phyloP scores from a whole-genome alignment of 2,888 invertebrate genomes.

The Liodrosophila aerea region DNA sequence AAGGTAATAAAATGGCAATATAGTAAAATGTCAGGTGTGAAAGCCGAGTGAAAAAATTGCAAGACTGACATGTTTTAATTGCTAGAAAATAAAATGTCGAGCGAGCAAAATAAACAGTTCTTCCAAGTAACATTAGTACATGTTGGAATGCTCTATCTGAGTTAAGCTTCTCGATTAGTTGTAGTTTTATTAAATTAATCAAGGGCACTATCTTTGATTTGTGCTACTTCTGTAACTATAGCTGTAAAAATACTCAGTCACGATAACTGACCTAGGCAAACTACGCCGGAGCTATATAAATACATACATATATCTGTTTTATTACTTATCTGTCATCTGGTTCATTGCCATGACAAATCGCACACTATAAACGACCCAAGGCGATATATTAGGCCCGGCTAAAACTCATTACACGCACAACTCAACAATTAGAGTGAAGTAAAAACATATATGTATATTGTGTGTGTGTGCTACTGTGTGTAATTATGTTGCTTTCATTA shows the following conservation, averaged over 20 bases:
- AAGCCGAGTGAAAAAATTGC: no score
- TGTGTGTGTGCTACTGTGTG: conserved; percentile 16
- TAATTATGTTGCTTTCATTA: conserved; percentile 44
- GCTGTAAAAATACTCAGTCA: no score
- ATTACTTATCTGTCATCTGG: conserved; percentile 8
- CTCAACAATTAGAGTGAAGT: conserved; percentile 13
- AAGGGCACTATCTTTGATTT: no score
- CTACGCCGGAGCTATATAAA: no score
- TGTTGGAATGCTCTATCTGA: no score
- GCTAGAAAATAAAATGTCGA: background rate
- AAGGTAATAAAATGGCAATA: background rate
- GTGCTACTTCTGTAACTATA: no score
- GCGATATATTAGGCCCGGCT: background rate
- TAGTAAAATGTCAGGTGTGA: background rate
- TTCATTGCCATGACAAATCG: conserved; percentile 16
- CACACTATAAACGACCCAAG: background rate
- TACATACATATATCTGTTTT: no score
- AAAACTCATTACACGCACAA: conserved; percentile 17
- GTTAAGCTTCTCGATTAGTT: no score
- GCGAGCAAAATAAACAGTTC: no score
- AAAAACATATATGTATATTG: conserved; percentile 5
- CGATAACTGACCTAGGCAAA: no score
- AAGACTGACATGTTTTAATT: background rate
- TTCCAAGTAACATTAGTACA: no score
- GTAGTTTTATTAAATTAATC: no score